A percentile compares a stretch with the other conserved stretches of the same genome.
Evolutionary conservation across 2,888 invertebrate genomes (phyloP).

Genomic region (Stegana nigrithorax): DNA sequence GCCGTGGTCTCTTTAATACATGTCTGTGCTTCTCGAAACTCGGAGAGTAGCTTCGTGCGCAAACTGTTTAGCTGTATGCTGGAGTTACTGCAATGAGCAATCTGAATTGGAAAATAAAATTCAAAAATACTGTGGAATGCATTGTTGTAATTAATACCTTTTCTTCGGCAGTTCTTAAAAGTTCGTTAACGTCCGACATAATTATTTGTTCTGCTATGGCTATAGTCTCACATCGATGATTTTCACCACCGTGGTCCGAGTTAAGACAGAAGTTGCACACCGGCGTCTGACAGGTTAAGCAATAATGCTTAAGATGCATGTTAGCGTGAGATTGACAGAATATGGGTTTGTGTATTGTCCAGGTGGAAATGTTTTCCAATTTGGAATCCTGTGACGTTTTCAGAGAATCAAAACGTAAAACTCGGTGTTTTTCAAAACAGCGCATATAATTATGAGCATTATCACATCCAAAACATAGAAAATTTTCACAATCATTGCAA

Average conservation of each 20-base stretch:
- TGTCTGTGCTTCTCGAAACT: not conserved
- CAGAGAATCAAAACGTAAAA: constrained; percentile 88
- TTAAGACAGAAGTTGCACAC: constrained; percentile 90
- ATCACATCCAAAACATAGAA: constrained; percentile 93
- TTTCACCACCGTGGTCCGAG: constrained; percentile 83
- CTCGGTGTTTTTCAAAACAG: constrained; percentile 95
- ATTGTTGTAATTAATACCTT: not conserved
- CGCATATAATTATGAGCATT: constrained; percentile 97
- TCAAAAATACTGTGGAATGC: not conserved
- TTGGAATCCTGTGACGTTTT: constrained; percentile 70
- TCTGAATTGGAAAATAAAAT: constrained; percentile 72
- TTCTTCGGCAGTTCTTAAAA: not conserved
- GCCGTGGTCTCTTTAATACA: not conserved
- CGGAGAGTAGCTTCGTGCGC: not conserved
- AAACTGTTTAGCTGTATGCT: constrained; percentile 49
- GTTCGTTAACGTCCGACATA: not conserved
- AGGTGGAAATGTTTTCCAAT: constrained; percentile 64
- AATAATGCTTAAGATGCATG: constrained; percentile 89
- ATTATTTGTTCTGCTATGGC: constrained; percentile 83
- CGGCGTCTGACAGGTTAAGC: constrained; percentile 86
- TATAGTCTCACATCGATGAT: constrained; percentile 86
- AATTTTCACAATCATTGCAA: constrained; percentile 94
- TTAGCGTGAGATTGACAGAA: constrained; percentile 84
- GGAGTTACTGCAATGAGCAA: constrained; percentile 85
- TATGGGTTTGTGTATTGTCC: constrained; percentile 90